phyloP scores from a whole-genome alignment of 2,113 vertebrate genomes.

The Willisornis vidua region DNA sequence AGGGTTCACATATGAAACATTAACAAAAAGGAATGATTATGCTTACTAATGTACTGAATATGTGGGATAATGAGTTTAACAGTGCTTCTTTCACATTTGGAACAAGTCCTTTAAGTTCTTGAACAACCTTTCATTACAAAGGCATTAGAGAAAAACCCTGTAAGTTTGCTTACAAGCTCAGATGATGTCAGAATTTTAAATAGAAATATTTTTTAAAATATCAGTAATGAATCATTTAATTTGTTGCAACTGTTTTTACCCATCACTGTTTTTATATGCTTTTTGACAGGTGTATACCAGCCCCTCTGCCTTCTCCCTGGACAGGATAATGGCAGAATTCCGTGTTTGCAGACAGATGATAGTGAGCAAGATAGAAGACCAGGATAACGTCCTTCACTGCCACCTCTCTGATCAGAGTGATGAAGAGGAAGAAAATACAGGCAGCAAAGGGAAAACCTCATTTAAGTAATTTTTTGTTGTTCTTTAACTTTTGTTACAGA shows the following conservation, averaged over 20 bases:
- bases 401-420: slow-evolving; percentile 74
- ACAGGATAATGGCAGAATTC: slow-evolving; percentile 84
- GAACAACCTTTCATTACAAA: neutral
- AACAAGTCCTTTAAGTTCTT: neutral
- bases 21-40: neutral
- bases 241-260: neutral
- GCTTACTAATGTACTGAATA: neutral
- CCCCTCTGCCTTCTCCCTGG: slow-evolving; percentile 76
- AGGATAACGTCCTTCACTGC: slow-evolving; percentile 82
- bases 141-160: neutral
- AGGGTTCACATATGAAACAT: neutral
- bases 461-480: slow-evolving; percentile 68
- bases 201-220: neutral
- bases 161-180: neutral
- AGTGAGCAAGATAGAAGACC: slow-evolving; percentile 83
- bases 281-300: slow-evolving; percentile 81
- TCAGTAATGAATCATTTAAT: neutral
- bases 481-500: neutral
- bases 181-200: neutral
- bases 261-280: neutral
- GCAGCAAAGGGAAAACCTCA: slow-evolving; percentile 54
- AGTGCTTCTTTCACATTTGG: neutral
- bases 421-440: slow-evolving; percentile 58
- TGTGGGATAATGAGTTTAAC: neutral
- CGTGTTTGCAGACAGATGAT: slow-evolving; percentile 81